These are phyloP conservation scores for Aphodius granarius DNA, from an alignment of 2,888 invertebrate species.

Conservation along the genomic window DNA sequence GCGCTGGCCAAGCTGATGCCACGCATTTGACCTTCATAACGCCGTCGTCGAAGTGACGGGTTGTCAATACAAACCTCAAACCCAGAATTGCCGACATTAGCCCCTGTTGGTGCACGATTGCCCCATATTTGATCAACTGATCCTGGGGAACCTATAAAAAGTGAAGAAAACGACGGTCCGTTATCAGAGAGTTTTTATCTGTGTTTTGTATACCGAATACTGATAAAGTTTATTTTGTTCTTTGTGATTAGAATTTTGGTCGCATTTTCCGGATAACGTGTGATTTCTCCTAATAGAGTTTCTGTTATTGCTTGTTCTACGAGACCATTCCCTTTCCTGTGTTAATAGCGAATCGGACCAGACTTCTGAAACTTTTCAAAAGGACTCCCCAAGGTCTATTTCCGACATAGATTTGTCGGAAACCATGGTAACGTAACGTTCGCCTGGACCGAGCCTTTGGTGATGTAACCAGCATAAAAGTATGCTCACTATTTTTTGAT, in stretches of 20 bases:
- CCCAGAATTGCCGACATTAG: slow-evolving; percentile 57
- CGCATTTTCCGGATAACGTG: not conserved
- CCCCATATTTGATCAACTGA: slow-evolving; percentile 53
- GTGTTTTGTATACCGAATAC: no score
- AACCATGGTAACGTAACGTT: not conserved
- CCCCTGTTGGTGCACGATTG: slow-evolving; percentile 56
- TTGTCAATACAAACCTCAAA: slow-evolving; percentile 53
- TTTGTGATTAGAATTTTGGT: no score
- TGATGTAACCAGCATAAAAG: no score
- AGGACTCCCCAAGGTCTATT: not conserved
- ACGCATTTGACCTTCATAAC: slow-evolving; percentile 58
- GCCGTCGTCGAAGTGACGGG: slow-evolving; percentile 55
- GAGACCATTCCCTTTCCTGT: not conserved
- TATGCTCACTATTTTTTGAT: no score
- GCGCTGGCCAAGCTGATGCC: slow-evolving; percentile 56
- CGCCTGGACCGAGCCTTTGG: not conserved
- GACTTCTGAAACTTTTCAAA: not conserved
- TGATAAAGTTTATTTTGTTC: no score
- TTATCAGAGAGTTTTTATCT: no score
- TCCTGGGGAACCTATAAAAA: slow-evolving; percentile 35
- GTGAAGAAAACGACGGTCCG: no score
- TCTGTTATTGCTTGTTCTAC: not conserved
- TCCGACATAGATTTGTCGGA: not conserved
- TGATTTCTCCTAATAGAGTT: not conserved
- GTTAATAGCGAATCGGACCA: not conserved